These are phyloP conservation scores for Eptesicus fuscus DNA, from an alignment of 2,113 vertebrate genomes.

Conservation along the genomic window DNA sequence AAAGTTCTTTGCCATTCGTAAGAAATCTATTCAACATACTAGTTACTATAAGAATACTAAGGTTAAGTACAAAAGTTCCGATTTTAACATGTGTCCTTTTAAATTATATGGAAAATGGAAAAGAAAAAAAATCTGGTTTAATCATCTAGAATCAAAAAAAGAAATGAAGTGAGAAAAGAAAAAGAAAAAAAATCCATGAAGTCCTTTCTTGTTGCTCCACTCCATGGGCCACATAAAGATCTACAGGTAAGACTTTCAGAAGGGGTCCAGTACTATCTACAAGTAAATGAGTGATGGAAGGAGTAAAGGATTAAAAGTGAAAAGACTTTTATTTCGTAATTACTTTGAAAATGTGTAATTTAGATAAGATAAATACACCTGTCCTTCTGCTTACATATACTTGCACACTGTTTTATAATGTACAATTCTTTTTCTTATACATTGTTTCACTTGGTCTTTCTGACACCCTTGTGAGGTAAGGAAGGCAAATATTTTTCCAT, in stretches of 20 bases:
- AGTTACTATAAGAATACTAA: neutral
- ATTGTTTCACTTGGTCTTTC: neutral
- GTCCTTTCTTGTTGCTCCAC: neutral
- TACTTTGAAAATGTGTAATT: neutral
- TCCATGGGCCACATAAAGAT: neutral
- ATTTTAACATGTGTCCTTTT: slow-evolving; percentile 3
- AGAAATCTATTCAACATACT: neutral
- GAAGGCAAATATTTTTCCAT: neutral
- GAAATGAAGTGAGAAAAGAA: neutral
- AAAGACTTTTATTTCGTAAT: neutral
- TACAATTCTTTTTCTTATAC: neutral
- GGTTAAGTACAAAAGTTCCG: neutral
- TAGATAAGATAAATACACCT: neutral
- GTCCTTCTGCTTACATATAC: neutral
- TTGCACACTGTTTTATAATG: neutral
- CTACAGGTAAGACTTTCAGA: neutral
- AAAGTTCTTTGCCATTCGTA: neutral
- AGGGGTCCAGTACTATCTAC: neutral
- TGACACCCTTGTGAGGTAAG: neutral
- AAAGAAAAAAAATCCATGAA: neutral
- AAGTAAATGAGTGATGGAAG: neutral
- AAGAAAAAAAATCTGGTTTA: neutral
- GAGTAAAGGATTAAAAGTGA: neutral
- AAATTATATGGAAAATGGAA: neutral
- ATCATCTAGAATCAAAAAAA: neutral